A percentile compares a stretch with the other conserved stretches of the same genome.
Conservation (phyloP, 2,797 vertebrate species). For the Poeciliopsis presidionis region DNA sequence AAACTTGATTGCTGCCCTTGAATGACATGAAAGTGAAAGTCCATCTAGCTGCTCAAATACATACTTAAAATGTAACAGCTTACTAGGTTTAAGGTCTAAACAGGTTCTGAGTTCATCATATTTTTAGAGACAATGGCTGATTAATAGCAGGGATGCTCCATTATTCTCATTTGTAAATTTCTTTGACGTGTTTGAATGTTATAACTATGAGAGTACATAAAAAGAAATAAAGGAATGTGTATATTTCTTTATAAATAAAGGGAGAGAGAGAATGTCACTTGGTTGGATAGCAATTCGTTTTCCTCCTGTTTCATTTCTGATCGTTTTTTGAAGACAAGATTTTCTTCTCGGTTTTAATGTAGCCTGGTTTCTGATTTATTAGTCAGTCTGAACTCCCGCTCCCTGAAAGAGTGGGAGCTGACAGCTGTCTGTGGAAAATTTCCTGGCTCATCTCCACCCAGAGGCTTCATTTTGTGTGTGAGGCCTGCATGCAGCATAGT, state of each 20-base stretch:
- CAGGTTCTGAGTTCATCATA: not conserved
- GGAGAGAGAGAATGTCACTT: not conserved
- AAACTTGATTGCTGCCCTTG: not conserved
- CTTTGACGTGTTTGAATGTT: constrained; percentile 11
- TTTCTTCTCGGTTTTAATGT: constrained; percentile 21
- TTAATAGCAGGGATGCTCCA: constrained; percentile 21
- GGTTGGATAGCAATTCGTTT: not conserved
- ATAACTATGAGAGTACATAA: constrained; percentile 14
- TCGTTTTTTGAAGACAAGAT: not conserved
- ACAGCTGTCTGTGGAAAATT: constrained; percentile 66
- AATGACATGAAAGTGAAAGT: not conserved
- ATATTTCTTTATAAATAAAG: no score
- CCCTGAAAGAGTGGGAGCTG: constrained; percentile 40
- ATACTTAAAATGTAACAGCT: not conserved
- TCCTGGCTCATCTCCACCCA: constrained; percentile 44
- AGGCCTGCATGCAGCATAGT: constrained; percentile 47
- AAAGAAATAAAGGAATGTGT: not conserved
- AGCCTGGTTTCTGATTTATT: constrained; percentile 13
- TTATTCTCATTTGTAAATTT: constrained; percentile 30
- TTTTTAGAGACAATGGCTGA: not conserved
- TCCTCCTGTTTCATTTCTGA: constrained; percentile 8
- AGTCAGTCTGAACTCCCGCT: constrained; percentile 21
- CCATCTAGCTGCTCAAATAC: not conserved
- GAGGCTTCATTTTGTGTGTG: constrained; percentile 35
- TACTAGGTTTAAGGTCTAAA: not conserved